Conservation (phyloP, 2,797 vertebrate genomes). For the Characodon lateralis region DNA sequence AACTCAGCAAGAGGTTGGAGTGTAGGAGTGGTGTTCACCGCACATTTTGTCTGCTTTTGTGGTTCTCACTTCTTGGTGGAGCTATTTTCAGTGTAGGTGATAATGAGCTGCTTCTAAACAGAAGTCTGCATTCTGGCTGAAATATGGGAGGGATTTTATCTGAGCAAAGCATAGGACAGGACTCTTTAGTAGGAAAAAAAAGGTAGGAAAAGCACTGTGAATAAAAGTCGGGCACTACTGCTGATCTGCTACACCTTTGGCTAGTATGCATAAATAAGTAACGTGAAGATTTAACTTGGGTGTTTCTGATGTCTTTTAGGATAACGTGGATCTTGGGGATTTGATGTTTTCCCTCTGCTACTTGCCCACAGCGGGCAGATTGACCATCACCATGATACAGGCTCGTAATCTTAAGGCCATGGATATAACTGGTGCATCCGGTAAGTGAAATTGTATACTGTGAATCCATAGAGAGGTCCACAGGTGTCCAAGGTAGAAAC, state of each 20-base stretch:
- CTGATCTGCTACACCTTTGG: not conserved
- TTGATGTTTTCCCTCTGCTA: constrained; percentile 99
- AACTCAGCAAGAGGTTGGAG: constrained; percentile 29
- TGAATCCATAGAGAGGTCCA: not conserved
- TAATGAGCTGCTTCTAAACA: constrained; percentile 69
- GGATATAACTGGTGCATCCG: constrained; percentile 99
- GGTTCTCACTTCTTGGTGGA: constrained; percentile 64
- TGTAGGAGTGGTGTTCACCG: constrained; percentile 40
- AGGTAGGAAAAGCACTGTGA: constrained; percentile 7
- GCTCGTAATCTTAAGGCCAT: constrained; percentile 98
- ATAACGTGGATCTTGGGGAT: constrained; percentile 98
- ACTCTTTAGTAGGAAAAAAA: constrained; percentile 5
- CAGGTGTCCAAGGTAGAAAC: constrained; percentile 22
- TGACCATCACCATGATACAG: constrained; percentile 98
- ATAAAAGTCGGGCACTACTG: constrained; percentile 18
- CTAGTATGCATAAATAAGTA: not conserved
- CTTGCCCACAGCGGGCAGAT: constrained; percentile 94
- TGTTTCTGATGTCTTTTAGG: constrained; percentile 81
- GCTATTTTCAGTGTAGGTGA: constrained; percentile 79
- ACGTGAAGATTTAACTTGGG: not conserved
- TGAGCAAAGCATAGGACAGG: constrained; percentile 32
- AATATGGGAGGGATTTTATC: constrained; percentile 56
- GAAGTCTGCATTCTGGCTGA: constrained; percentile 52
- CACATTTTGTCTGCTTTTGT: constrained; percentile 51
- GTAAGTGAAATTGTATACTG: constrained; percentile 71